Percentiles rank a stretch among this genome's conserved stretches.
These are phyloP conservation scores for Loriculus beryllinus DNA, from an alignment of 2,797 vertebrate genomes.

Conservation along the genomic window DNA sequence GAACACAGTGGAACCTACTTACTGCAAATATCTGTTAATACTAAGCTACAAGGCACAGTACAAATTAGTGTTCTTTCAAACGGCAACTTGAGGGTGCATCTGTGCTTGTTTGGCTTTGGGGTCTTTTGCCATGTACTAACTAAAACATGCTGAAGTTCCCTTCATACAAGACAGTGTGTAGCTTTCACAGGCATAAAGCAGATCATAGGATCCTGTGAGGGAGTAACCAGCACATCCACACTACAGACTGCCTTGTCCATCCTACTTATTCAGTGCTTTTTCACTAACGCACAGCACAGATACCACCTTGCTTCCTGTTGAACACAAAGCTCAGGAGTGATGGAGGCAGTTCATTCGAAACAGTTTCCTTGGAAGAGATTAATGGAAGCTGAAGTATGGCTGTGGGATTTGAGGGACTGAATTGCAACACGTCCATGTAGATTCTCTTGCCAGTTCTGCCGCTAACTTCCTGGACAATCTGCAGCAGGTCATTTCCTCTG, in stretches of 20 bases:
- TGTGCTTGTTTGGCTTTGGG: background rate
- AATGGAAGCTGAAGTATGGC: background rate
- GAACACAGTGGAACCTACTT: background rate
- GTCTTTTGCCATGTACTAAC: background rate
- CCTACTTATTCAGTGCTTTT: background rate
- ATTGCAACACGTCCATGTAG: background rate
- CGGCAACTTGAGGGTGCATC: background rate
- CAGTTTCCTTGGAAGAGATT: background rate
- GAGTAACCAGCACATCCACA: background rate
- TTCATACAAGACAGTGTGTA: background rate
- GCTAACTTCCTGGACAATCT: background rate
- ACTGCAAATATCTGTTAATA: background rate
- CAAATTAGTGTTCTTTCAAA: background rate
- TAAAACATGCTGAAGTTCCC: background rate
- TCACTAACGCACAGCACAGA: background rate
- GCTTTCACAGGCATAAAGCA: background rate
- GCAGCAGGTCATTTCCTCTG: background rate
- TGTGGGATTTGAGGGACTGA: background rate
- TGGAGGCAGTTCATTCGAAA: background rate
- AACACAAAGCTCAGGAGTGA: background rate
- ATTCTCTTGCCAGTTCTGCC: background rate
- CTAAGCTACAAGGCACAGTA: background rate
- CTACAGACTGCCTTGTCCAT: background rate
- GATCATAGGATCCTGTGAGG: fast-evolving
- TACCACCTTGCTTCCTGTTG: background rate